phyloP scores from a whole-genome alignment of 1,140 invertebrate species.

The Agraylea sexmaculata region DNA sequence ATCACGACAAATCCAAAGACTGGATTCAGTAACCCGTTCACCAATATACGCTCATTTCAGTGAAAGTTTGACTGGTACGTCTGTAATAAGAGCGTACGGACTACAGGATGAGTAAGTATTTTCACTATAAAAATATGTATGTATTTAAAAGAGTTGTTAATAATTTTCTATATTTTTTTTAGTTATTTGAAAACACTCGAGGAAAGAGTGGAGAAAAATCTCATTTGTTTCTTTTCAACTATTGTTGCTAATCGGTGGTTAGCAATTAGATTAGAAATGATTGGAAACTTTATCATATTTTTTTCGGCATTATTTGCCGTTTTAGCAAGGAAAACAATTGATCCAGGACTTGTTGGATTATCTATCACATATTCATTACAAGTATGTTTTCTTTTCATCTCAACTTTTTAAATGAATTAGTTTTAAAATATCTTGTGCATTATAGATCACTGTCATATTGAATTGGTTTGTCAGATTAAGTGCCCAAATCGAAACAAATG shows the following conservation, averaged over 20 bases:
- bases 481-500: conserved; percentile 5
- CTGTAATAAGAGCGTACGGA: neutral
- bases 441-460: neutral
- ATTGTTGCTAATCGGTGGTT: conserved; percentile 35
- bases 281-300: conserved; percentile 42
- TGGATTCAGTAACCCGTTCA: conserved; percentile 52
- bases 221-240: conserved; percentile 6
- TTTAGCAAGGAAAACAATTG: conserved; percentile 24
- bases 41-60: conserved; percentile 60
- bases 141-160: neutral
- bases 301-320: conserved; percentile 44
- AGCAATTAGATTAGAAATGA: conserved; percentile 42
- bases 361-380: conserved; percentile 6
- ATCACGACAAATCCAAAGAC: conserved; percentile 52
- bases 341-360: conserved; percentile 3
- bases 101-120: conserved; percentile 1
- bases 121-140: neutral
- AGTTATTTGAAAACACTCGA: conserved; percentile 7
- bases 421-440: neutral
- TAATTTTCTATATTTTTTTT: neutral
- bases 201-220: conserved; percentile 9
- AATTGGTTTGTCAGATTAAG: neutral
- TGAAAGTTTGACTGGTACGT: conserved; percentile 38
- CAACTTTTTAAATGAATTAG: neutral
- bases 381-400: neutral